Base-by-base conservation (phyloP, 2,888 invertebrate genomes). In the Melangyna quadrimaculata region DNA sequence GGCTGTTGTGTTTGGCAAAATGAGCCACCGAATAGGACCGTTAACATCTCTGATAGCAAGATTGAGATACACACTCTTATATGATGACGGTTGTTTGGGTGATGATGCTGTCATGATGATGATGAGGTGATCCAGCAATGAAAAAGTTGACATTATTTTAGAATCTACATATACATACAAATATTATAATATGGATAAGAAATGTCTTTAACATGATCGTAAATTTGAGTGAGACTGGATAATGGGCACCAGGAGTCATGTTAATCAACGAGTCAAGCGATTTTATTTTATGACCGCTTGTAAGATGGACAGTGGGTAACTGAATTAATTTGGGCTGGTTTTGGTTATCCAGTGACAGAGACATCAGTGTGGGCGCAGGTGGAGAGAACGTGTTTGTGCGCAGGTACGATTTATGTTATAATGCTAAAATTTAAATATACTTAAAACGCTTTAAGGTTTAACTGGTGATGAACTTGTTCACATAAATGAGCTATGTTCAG, bases 161-260 rank as follows among this genome's bases (percentile, higher is more conserved):
- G 69, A 72, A 55, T 37, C 48, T 27, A 53, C 6, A 0, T 14
- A 6, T n/a, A n/a, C 55, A 9, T 17, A n/a, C 1, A 3, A 2
- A 9, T 55, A 32, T 17, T 32, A 73, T 40, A 80, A 77, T 73
- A 69, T 17, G 35, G 59, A 45, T 75, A 73, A 80, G 32, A 75
- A 67, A 77, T 86, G 84, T 72, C 69, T 61, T 80, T 77, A 84
- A 84, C 84, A 86, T 61, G 84, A 32, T 86, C 80, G 72, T 86
- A 80, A 86, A 86, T 71, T 77, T 70, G 45, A 3, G 70, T 63
- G n/a, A 24, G 80, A 57, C 19, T 69, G 67, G 65, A 79, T 71
- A 57, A 73, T 78, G 74, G 84, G 69, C 84, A 86, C 84, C 77
- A 86, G 84, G 72, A 86, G 80, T 86, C 84, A 80, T 80, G 74